These are phyloP conservation scores for Gnathonemus longibarbis DNA, from an alignment of 2,113 vertebrate species.

Conservation along the genomic window DNA sequence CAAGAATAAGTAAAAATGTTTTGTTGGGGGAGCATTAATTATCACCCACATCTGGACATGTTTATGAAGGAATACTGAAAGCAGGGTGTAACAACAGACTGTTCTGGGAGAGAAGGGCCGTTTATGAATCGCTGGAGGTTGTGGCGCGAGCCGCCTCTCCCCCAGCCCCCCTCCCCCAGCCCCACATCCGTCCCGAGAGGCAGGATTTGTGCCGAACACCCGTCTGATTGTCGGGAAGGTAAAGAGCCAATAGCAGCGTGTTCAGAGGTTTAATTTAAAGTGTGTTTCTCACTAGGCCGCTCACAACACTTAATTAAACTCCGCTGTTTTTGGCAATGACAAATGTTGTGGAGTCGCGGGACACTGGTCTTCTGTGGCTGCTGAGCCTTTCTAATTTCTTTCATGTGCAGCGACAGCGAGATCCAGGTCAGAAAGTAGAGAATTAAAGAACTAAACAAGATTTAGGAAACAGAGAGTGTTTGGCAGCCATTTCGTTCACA, in stretches of 20 bases:
- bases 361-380: slow-evolving; percentile 77
- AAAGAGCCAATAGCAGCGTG: slow-evolving; percentile 92
- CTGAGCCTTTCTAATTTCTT: slow-evolving; percentile 87
- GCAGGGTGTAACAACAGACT: slow-evolving; percentile 70
- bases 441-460: slow-evolving; percentile 75
- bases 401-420: slow-evolving; percentile 75
- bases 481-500: slow-evolving; percentile 59
- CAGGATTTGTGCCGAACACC: slow-evolving; percentile 86
- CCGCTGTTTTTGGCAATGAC: slow-evolving; percentile 99
- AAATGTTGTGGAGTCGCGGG: slow-evolving; percentile 86
- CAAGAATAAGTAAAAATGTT: slow-evolving; percentile 85
- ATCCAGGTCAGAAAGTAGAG: slow-evolving; percentile 79
- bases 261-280: slow-evolving; percentile 97
- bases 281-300: slow-evolving; percentile 99
- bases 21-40: slow-evolving; percentile 84
- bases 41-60: slow-evolving; percentile 73
- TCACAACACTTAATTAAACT: slow-evolving; percentile 99
- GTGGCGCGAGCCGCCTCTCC: slow-evolving; percentile 62
- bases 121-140: slow-evolving; percentile 85
- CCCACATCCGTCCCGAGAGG: slow-evolving; percentile 55
- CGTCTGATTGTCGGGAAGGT: slow-evolving; percentile 89
- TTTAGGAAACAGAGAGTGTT: slow-evolving; percentile 63
- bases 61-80: slow-evolving; percentile 83
- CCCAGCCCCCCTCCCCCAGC: slow-evolving; percentile 39
- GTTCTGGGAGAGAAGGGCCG: slow-evolving; percentile 65